Base-by-base conservation (phyloP, 2,888 invertebrate genomes). In the Drosophila incognita region DNA sequence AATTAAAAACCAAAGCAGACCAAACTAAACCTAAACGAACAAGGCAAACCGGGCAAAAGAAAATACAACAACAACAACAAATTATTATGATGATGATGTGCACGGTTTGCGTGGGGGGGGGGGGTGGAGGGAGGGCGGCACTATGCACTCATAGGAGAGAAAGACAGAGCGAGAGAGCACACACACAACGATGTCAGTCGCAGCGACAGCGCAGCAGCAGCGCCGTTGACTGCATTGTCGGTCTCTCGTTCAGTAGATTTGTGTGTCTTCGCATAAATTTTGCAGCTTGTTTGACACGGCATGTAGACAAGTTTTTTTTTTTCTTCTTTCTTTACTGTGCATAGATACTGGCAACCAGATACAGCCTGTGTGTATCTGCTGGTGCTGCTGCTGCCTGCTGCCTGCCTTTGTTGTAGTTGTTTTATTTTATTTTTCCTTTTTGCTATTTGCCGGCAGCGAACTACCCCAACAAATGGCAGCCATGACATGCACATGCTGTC, bases 231-330 rank as follows among this genome's bases (percentile, higher is more conserved):
- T 68, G 77, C 77, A 81, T 72, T 88, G 74, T 89, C 78, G 83
- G 90, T 87, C 79, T 82, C 80, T 91, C 92, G 89, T 91, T 91
- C 92, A 92, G 81, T 91, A 87, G 91, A 91, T 91, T 91, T 92
- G 85, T 91, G 90, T 92, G 92, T 84, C 91, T 92, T 91, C 86
- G 92, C 92, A 92, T 92, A 91, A 91, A 91, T 92, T 92, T 90
- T 90, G 83, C 89, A 84, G 82, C 90, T 87, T 84, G 87, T 82
- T 76, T 80, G 83, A 86, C 80, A 82, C 70, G 82, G 69, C 87
- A 66, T 84, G 77, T 81, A 83, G 83, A 89, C 84, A 86, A 80
- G 87, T 86, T 80, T 88, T 82, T 76, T 46, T 24, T 24, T 40
- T 46, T 38, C 51, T 63, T 31, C 51, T 63, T 51, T 74, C 58